phyloP scores from a whole-genome alignment of 2,113 vertebrate genomes.

The Cheilinus undulatus region DNA sequence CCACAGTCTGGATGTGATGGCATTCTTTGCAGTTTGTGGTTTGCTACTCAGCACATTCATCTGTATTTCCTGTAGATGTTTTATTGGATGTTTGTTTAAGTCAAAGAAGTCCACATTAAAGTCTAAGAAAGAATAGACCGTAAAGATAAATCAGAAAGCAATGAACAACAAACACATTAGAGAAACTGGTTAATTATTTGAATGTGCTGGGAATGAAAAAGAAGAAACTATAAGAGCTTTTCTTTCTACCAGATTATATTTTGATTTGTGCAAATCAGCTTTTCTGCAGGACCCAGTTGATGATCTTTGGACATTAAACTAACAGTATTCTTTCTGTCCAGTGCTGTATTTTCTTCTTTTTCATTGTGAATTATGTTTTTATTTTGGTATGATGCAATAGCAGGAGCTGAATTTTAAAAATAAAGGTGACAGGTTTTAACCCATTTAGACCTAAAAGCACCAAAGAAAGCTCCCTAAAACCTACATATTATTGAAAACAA shows the following conservation, averaged over 20 bases:
- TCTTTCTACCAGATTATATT: not conserved
- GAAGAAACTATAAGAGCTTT: not conserved
- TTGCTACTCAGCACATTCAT: not conserved
- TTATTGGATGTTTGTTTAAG: conserved; percentile 17
- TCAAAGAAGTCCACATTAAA: conserved; percentile 28
- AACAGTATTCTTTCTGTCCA: no score
- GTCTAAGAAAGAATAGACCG: conserved; percentile 49
- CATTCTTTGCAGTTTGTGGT: conserved; percentile 13
- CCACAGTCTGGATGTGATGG: conserved; percentile 63
- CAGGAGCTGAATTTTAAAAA: no score
- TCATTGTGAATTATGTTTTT: not conserved
- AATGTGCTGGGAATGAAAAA: no score
- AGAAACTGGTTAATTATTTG: no score
- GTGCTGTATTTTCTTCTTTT: not conserved
- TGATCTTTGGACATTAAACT: not conserved
- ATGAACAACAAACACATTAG: not conserved
- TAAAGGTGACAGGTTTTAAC: no score
- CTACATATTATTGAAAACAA: no score
- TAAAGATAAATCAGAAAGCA: not conserved
- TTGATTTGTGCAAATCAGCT: not conserved
- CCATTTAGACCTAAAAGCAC: no score
- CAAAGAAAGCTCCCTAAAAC: no score
- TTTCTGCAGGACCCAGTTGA: not conserved
- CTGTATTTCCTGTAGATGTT: conserved; percentile 37
- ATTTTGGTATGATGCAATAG: not conserved